Percentiles rank a stretch among this genome's conserved stretches.
Evolutionary conservation across 2,113 vertebrate species (phyloP).

Genomic region (Cisticola juncidis): DNA sequence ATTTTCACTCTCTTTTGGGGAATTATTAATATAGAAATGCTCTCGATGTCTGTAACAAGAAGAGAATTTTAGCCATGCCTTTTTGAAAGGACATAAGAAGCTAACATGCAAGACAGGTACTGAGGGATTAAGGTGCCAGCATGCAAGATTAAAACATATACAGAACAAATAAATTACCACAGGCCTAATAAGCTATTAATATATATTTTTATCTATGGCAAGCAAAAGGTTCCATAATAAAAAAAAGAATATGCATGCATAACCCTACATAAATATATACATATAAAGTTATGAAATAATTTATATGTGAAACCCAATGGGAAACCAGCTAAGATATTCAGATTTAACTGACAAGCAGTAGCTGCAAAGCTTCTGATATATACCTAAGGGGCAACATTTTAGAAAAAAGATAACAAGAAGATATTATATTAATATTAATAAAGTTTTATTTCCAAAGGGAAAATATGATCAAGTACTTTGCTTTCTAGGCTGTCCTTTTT

Average conservation of each 20-base stretch:
- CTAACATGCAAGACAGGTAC: neutral
- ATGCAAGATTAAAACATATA: neutral
- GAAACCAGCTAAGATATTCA: neutral
- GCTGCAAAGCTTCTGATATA: neutral
- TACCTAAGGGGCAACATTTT: conserved; percentile 33
- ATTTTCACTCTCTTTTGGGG: neutral
- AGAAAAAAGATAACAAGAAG: conserved; percentile 41
- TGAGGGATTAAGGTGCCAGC: neutral
- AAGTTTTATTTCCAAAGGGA: conserved; percentile 25
- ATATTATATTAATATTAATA: conserved; percentile 57
- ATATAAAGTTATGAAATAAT: neutral
- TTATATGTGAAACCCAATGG: neutral
- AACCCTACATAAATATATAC: neutral
- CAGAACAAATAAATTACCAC: neutral
- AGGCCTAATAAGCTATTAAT: neutral
- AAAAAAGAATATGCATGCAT: neutral
- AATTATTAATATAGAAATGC: neutral
- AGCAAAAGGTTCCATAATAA: neutral
- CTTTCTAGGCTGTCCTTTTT: neutral
- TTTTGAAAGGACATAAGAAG: neutral
- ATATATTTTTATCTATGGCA: neutral
- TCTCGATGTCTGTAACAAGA: neutral
- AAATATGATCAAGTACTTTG: conserved; percentile 17
- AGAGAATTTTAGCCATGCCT: neutral
- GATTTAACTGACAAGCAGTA: conserved; percentile 1